These are phyloP conservation scores for Drosophila infuscata DNA, from an alignment of 2,888 invertebrate genomes.

Conservation along the genomic window DNA sequence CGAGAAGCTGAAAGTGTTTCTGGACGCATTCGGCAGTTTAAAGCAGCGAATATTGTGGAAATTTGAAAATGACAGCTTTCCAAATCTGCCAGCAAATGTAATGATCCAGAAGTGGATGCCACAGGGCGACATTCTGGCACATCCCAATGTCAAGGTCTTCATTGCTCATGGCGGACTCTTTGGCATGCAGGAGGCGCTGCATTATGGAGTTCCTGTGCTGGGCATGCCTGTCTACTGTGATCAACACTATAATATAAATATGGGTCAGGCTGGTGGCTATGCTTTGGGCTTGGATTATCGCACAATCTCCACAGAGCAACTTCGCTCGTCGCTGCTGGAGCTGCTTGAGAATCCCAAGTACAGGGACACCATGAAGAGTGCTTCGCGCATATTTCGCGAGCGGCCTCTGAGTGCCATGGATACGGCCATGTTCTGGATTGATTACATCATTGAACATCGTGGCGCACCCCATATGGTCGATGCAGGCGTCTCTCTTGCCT, in stretches of 20 bases:
- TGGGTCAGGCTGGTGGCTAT: slow-evolving; percentile 71
- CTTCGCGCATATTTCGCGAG: slow-evolving; percentile 80
- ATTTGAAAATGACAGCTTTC: slow-evolving; percentile 83
- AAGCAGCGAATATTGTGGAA: slow-evolving; percentile 85
- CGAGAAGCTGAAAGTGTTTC: slow-evolving; percentile 78
- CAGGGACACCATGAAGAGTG: slow-evolving; percentile 64
- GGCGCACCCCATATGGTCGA: slow-evolving; percentile 82
- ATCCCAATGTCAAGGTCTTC: slow-evolving; percentile 84
- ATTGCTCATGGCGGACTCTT: slow-evolving; percentile 84
- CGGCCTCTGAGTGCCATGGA: slow-evolving; percentile 79
- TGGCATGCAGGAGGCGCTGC: slow-evolving; percentile 83
- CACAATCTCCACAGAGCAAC: slow-evolving; percentile 61
- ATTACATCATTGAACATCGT: slow-evolving; percentile 82
- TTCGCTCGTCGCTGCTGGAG: slow-evolving; percentile 69
- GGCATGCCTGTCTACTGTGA: slow-evolving; percentile 84
- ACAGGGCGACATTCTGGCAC: slow-evolving; percentile 85
- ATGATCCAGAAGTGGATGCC: slow-evolving; percentile 85
- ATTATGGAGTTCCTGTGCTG: slow-evolving; percentile 82
- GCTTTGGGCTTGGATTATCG: slow-evolving; percentile 72
- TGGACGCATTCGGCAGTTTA: slow-evolving; percentile 81
- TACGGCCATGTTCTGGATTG: slow-evolving; percentile 83
- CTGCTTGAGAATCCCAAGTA: slow-evolving; percentile 83
- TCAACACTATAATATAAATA: slow-evolving; percentile 79
- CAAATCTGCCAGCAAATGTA: slow-evolving; percentile 83
- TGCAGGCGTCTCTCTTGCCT: slow-evolving; percentile 72